Conservation (phyloP, 1,140 invertebrate genomes). For the Ceratosolen fusciceps region DNA sequence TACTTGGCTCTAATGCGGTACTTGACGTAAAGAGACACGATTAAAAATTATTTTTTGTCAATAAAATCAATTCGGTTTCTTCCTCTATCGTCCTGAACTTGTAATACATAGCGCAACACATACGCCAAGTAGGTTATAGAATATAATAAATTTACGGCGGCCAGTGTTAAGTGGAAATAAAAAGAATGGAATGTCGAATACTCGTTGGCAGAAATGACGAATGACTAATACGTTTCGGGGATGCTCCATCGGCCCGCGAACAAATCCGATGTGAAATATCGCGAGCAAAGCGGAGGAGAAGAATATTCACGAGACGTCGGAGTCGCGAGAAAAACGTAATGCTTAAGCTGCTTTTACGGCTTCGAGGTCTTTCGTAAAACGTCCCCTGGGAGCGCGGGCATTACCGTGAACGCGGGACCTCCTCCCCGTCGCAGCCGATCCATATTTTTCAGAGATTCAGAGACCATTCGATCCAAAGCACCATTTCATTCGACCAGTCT, state of each 20-base stretch:
- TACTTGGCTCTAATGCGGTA: too few species aligned
- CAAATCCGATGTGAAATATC: slow-evolving; percentile 61
- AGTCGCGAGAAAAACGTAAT: slow-evolving; percentile 56
- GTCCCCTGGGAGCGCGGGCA: slow-evolving; percentile 56
- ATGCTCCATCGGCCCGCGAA: slow-evolving; percentile 63
- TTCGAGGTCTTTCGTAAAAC: slow-evolving; percentile 63
- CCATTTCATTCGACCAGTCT: too few species aligned
- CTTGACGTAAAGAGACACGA: too few species aligned
- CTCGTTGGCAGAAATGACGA: slow-evolving; percentile 55
- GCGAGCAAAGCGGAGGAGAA: slow-evolving; percentile 47
- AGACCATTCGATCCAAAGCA: too few species aligned
- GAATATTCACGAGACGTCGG: slow-evolving; percentile 29
- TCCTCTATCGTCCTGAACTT: too few species aligned
- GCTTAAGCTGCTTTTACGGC: slow-evolving; percentile 67
- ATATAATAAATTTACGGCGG: too few species aligned
- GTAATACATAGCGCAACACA: too few species aligned
- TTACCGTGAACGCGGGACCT: slow-evolving; percentile 3
- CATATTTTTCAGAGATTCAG: slow-evolving; percentile 29
- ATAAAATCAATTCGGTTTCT: too few species aligned
- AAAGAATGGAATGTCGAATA: too few species aligned
- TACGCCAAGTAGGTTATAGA: too few species aligned
- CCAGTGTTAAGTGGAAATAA: too few species aligned
- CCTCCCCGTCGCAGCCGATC: slow-evolving; percentile 15
- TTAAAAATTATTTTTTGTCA: too few species aligned
- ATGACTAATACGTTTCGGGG: slow-evolving; percentile 65